phyloP scores from a whole-genome alignment of 2,113 vertebrate species.

The Oncorhynchus keta region DNA sequence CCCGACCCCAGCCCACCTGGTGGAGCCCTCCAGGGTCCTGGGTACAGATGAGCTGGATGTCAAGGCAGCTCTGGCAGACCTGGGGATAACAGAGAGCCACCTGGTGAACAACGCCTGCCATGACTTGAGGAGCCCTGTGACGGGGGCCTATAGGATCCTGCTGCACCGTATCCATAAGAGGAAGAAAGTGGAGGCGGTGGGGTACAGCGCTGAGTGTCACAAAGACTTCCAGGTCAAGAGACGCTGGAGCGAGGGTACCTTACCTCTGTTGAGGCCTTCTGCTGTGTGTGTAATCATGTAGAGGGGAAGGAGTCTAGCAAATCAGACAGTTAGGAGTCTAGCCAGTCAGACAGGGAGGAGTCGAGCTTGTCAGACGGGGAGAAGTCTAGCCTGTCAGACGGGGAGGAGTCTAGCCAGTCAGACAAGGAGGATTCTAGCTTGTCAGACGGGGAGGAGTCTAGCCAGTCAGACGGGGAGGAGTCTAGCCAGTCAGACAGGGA shows the following conservation, averaged over 20 bases:
- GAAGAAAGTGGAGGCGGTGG: constrained; percentile 46
- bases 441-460: too few relatives aligned
- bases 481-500: too few relatives aligned
- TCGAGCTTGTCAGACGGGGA: too few relatives aligned
- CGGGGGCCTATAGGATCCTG: constrained; percentile 67
- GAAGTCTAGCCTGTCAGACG: too few relatives aligned
- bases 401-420: too few relatives aligned
- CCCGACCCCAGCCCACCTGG: constrained; percentile 56
- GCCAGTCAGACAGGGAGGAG: too few relatives aligned
- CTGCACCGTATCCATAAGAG: constrained; percentile 67
- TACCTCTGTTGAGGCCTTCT: constrained; percentile 40
- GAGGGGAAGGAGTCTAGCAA: background rate
- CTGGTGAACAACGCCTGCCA: constrained; percentile 52
- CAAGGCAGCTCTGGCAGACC: constrained; percentile 56
- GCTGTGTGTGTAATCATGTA: constrained; percentile 66
- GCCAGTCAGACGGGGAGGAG: too few relatives aligned
- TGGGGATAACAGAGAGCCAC: constrained; percentile 66
- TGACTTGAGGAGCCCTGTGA: constrained; percentile 64
- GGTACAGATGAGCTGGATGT: constrained; percentile 56
- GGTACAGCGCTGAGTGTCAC: constrained; percentile 25
- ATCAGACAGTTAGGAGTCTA: too few relatives aligned
- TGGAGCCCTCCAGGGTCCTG: constrained; percentile 37
- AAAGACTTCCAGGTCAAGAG: constrained; percentile 30
- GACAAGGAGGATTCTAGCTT: too few relatives aligned
- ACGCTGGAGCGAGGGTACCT: constrained; percentile 36